A percentile compares a stretch with the other conserved stretches of the same genome.
These are phyloP conservation scores for Craniophora ligustri DNA, from an alignment of 2,888 invertebrate species.

Conservation along the genomic window DNA sequence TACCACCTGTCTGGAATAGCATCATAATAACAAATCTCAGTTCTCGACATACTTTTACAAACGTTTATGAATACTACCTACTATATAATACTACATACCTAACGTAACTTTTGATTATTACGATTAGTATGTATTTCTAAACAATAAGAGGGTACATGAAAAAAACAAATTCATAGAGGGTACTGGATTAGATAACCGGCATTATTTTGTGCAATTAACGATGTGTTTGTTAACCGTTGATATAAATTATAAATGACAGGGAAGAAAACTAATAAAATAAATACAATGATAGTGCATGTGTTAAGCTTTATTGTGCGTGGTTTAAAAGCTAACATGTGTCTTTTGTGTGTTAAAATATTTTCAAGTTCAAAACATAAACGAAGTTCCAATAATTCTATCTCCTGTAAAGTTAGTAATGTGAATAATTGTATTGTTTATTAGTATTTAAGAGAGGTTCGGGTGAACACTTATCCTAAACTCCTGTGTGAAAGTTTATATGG, in stretches of 20 bases:
- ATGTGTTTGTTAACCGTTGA: slow-evolving; percentile 59
- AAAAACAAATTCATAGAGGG: slow-evolving; percentile 33
- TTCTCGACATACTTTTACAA: too few relatives aligned
- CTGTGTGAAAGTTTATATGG: slow-evolving; percentile 64
- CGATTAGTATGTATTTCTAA: slow-evolving; percentile 54
- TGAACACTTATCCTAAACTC: slow-evolving; percentile 77
- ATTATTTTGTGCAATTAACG: slow-evolving; percentile 26
- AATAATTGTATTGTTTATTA: slow-evolving; percentile 41
- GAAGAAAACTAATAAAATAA: slow-evolving; percentile 48
- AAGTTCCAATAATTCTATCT: slow-evolving; percentile 56
- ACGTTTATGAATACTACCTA: too few relatives aligned
- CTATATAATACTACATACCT: neutral
- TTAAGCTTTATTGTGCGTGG: slow-evolving; percentile 73
- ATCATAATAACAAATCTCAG: slow-evolving; percentile 38
- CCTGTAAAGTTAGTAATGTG: slow-evolving; percentile 69
- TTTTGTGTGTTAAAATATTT: slow-evolving; percentile 75
- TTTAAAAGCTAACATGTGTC: slow-evolving; percentile 74
- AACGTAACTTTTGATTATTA: neutral
- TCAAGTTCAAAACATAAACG: slow-evolving; percentile 66
- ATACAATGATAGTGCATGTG: slow-evolving; percentile 81
- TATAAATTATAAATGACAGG: slow-evolving; percentile 49
- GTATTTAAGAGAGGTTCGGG: slow-evolving; percentile 71
- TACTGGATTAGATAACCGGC: slow-evolving; percentile 25
- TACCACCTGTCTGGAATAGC: slow-evolving; percentile 42
- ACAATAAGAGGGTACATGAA: slow-evolving; percentile 23